Evolutionary conservation across 1,140 invertebrate species (phyloP), one percentile per base, ranked within the genome.

Genomic region (Euura lappo): DNA sequence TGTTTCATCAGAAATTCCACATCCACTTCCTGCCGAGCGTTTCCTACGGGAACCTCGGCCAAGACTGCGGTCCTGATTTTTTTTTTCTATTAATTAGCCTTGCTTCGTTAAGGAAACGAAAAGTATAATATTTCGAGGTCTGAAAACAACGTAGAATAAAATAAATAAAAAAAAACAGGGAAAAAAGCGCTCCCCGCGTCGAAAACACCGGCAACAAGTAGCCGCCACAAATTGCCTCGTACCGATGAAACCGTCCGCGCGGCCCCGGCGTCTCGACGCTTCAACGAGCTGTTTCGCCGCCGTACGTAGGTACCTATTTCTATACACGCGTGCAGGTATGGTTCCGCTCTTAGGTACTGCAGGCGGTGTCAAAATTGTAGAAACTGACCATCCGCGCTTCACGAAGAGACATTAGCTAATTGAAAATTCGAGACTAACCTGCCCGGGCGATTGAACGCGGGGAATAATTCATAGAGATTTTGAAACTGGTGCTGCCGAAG

Each of bases 141-240:
- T 28, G 28, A 28, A 28, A 28, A 28, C 28, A 28, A 28, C 28
- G 28, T 28, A 28, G 1, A 28, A 28, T 28, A 28, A 28, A 28
- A 28, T 28, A 28, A 28, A 28, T 28, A 60, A 60, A 60, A 60
- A 3, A 11, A 60, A n/a, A 60, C 8, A 60, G 51, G 13, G 51
- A 60, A 60, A 51, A 60, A 60, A 60, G 10, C 13, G 8, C 8
- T 60, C 51, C 4, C 51, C 51, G 51, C 51, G 3, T 60, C 51
- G 51, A 60, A 60, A 60, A 60, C 51, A 60, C 51, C 51, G 51
- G 51, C 51, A 60, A 60, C 51, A 60, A 60, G 51, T 60, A 60
- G 51, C 51, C 51, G 51, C 51, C 51, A 5, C 51, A 60, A 60
- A 60, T 60, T 60, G 51, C 51, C 51, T 60, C 51, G 51, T n/a